Percentiles rank a stretch among this genome's conserved stretches.
Evolutionary conservation across 2,797 vertebrate species (phyloP).

Genomic region (Crax fasciolata): DNA sequence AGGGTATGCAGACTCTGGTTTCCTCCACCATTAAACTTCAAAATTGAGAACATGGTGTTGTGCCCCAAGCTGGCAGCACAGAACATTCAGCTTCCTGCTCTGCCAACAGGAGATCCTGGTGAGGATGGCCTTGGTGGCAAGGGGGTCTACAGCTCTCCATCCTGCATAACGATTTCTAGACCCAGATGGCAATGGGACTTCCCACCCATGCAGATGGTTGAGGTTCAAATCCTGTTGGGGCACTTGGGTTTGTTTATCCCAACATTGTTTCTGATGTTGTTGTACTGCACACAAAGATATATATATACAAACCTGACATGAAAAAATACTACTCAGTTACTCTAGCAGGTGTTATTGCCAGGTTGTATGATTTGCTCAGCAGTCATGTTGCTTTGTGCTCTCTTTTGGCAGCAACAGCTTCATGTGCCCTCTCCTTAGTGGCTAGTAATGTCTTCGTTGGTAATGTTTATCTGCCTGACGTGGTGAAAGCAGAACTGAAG

Average conservation of each 20-base stretch:
- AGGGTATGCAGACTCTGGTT: background rate
- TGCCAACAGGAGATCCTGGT: background rate
- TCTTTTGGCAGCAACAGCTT: background rate
- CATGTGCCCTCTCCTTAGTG: background rate
- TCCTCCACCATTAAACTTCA: background rate
- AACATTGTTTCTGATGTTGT: background rate
- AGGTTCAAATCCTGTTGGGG: background rate
- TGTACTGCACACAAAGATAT: background rate
- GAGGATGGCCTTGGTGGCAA: background rate
- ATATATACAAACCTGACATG: background rate
- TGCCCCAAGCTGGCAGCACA: background rate
- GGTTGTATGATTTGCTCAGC: background rate
- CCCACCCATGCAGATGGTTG: background rate
- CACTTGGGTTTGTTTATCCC: background rate
- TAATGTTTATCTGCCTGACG: background rate
- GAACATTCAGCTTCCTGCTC: background rate
- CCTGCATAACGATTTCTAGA: background rate
- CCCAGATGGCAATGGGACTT: background rate
- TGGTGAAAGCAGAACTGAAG: background rate
- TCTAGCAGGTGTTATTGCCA: background rate
- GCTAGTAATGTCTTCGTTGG: background rate
- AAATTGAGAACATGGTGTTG: background rate
- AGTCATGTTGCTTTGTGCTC: background rate
- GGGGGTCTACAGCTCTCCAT: background rate
- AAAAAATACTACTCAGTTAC: rapidly evolving